Conservation (phyloP, 2,113 vertebrate genomes). For the Lepus timidus region DNA sequence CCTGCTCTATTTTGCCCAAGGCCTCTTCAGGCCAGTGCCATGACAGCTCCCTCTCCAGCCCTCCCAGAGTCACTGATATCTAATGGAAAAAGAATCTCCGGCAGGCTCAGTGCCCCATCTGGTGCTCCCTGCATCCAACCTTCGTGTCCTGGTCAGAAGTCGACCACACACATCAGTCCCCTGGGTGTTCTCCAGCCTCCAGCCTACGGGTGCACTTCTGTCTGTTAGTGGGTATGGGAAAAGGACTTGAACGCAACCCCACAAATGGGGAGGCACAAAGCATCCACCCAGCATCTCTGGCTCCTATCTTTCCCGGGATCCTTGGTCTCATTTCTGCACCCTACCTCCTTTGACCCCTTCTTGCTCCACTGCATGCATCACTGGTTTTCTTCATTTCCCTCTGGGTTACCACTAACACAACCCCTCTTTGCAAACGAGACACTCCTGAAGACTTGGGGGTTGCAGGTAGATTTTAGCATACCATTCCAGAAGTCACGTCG, state of each 20-base stretch:
- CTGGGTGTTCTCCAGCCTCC: background rate
- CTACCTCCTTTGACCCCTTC: background rate
- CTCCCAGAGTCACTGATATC: background rate
- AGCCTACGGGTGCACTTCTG: background rate
- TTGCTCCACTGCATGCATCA: background rate
- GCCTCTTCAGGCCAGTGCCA: background rate
- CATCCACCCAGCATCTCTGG: background rate
- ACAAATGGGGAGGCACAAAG: background rate
- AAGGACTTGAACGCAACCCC: background rate
- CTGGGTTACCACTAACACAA: background rate
- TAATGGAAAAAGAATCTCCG: constrained; percentile 15
- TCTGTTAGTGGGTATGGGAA: background rate
- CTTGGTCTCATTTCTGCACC: background rate
- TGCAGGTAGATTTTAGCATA: background rate
- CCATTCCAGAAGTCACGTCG: background rate
- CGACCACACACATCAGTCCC: background rate
- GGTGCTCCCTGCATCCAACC: background rate
- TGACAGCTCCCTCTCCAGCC: background rate
- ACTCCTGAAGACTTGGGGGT: background rate
- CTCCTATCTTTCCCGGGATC: background rate
- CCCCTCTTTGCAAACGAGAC: background rate
- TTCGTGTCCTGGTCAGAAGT: background rate
- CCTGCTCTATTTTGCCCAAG: constrained; percentile 16
- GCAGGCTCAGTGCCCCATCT: background rate
- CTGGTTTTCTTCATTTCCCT: background rate